Percentiles rank a stretch among this genome's conserved stretches.
These are phyloP conservation scores for Ictalurus punctatus DNA, from an alignment of 2,113 vertebrate genomes.

Conservation along the genomic window DNA sequence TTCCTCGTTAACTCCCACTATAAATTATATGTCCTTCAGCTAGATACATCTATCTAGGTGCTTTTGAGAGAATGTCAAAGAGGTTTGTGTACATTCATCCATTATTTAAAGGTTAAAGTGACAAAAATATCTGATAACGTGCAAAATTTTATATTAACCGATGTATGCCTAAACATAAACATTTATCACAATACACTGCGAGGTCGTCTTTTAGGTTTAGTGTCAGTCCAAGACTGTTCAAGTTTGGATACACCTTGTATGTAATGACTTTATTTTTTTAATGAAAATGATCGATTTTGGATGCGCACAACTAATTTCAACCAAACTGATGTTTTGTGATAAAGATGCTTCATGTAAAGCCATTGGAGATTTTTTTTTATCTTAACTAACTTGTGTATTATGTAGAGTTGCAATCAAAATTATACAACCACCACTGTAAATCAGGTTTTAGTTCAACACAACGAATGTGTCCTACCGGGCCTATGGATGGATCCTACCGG, in stretches of 20 bases:
- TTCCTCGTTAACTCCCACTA: not conserved
- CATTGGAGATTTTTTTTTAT: not conserved
- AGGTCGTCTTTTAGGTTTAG: not conserved
- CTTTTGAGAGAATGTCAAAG: not conserved
- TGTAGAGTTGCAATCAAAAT: no score
- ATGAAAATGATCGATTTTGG: not conserved
- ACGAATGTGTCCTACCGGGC: no score
- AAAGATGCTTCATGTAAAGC: not conserved
- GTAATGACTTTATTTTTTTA: not conserved
- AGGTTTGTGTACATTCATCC: not conserved
- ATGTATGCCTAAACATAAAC: not conserved
- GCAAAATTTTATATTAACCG: not conserved
- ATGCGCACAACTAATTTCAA: not conserved
- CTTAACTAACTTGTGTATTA: not conserved
- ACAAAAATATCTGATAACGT: not conserved
- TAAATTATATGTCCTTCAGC: slow-evolving; percentile 2
- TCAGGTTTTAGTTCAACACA: no score
- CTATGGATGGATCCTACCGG: no score
- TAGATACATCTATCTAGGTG: no score
- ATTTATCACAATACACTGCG: not conserved
- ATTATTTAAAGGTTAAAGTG: not conserved
- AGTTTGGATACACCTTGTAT: not conserved
- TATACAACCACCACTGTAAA: no score
- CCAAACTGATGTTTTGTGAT: not conserved
- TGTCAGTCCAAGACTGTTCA: not conserved